Conservation (phyloP, 2,888 invertebrate species). For the Ptychoptera albimana region DNA sequence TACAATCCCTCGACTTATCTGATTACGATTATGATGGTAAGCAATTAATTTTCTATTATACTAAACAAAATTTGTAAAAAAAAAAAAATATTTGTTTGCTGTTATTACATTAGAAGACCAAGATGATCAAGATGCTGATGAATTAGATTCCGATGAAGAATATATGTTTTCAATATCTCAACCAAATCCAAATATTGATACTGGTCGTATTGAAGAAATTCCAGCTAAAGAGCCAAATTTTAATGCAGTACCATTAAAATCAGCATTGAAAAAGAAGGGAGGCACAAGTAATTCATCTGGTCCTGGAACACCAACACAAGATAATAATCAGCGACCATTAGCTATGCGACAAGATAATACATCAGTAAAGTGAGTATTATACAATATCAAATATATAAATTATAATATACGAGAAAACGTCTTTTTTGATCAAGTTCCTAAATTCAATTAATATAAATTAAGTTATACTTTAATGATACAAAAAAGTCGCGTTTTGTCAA, state of each 20-base stretch:
- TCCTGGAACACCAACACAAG: slow-evolving; percentile 59
- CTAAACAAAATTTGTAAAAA: too few relatives aligned
- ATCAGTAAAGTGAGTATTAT: slow-evolving; percentile 58
- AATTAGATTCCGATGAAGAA: slow-evolving; percentile 48
- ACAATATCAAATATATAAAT: slow-evolving; percentile 1
- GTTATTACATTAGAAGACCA: slow-evolving; percentile 20
- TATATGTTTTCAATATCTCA: slow-evolving; percentile 40
- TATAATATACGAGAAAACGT: neutral
- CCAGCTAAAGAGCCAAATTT: slow-evolving; percentile 85
- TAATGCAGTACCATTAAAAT: slow-evolving; percentile 82
- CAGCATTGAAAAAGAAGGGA: slow-evolving; percentile 73
- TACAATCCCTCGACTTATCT: neutral
- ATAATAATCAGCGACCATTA: slow-evolving; percentile 39
- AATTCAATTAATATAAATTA: neutral
- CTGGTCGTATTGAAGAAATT: slow-evolving; percentile 75
- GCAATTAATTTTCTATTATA: slow-evolving; percentile 7
- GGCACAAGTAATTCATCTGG: slow-evolving; percentile 32
- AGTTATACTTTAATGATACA: neutral
- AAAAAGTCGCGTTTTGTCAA: slow-evolving; percentile 2
- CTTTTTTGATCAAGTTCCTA: slow-evolving; percentile 6
- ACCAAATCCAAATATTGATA: slow-evolving; percentile 56
- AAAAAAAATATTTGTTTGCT: too few relatives aligned
- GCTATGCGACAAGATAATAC: slow-evolving; percentile 58
- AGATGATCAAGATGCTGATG: slow-evolving; percentile 41
- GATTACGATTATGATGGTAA: slow-evolving; percentile 53